phyloP scores from a whole-genome alignment of 2,113 vertebrate genomes.

The Otis tarda region DNA sequence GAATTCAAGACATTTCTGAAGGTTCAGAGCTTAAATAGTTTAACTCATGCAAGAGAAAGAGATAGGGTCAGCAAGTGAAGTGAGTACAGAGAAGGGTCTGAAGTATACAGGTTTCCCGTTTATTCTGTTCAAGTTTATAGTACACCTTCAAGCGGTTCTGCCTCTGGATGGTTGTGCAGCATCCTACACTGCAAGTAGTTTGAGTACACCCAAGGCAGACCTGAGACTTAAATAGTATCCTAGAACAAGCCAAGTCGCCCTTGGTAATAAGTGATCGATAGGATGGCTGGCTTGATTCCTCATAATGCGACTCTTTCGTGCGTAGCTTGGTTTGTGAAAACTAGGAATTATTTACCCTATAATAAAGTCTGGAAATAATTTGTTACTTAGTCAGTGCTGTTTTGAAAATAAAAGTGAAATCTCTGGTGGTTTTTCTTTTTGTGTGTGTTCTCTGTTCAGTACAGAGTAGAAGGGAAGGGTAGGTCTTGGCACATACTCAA shows the following conservation, averaged over 20 bases:
- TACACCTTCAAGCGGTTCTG: background rate
- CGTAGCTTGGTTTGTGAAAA: background rate
- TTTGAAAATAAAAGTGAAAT: slow-evolving; percentile 52
- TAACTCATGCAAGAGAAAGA: background rate
- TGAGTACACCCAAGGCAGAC: slow-evolving; percentile 2
- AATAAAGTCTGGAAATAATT: background rate
- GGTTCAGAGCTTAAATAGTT: background rate
- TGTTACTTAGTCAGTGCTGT: slow-evolving; percentile 26
- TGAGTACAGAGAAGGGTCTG: background rate
- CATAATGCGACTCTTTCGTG: background rate
- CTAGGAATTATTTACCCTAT: slow-evolving; percentile 6
- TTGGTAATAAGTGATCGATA: background rate
- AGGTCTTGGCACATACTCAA: slow-evolving; percentile 2
- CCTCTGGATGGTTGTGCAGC: background rate
- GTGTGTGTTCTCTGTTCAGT: background rate
- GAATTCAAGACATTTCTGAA: background rate
- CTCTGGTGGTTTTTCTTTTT: no score
- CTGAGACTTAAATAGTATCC: background rate
- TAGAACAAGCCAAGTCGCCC: background rate
- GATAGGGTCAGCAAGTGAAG: background rate
- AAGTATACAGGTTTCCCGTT: background rate
- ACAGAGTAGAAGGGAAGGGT: background rate
- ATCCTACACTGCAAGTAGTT: background rate
- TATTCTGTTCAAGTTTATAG: background rate
- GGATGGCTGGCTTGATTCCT: background rate